Evolutionary conservation across 2,113 vertebrate species (phyloP), one percentile per base, ranked within the genome.

Genomic region (Recurvirostra avosetta): DNA sequence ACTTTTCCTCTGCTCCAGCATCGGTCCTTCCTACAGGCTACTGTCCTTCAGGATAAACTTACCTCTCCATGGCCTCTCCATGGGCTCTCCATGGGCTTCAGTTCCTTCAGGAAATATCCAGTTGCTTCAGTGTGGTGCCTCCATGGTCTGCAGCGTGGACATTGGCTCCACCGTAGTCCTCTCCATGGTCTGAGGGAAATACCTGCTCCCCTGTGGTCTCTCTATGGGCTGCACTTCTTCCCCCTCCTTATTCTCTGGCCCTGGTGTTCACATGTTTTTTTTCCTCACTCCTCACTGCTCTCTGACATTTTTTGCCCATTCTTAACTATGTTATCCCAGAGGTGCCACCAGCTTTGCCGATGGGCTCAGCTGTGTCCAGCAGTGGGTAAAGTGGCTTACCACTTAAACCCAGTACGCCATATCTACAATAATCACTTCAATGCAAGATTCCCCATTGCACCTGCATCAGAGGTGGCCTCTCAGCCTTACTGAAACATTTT

Each of bases 391-490:
- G 30, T 16, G 29, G 49, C 29, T 47, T 72, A 22, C 8, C 27
- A 8, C 34, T n/a, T n/a, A n/a, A 9, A 55, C n/a, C 20, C 67
- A 36, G 1, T 15, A 9, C 18, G 15, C 19, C 3, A 0, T 14
- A 29, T 25, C 56, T 65, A 14, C 62, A 63, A 8, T 32, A 41
- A 27, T 13, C 3, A 0, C 26, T 41, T 75, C 49, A 36, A 1
- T 36, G 68, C 36, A 74, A 62, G 49, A 25, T 43, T 27, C 25
- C 29, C 26, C 15, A 4, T 41, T 34, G 45, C 13, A 38, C 27
- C 23, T 29, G 38, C 66, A 17, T n/a, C 52, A 45, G 13, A 5
- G 59, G 43, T 15, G 29, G 38, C 27, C 27, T 52, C 41, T 78
- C 74, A 59, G 36, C 58, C 59, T 73, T 34, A 8, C 15, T 32